Evolutionary conservation across 2,888 invertebrate species (phyloP), one percentile per base, ranked within the genome.

Genomic region (Brachyptera putata): DNA sequence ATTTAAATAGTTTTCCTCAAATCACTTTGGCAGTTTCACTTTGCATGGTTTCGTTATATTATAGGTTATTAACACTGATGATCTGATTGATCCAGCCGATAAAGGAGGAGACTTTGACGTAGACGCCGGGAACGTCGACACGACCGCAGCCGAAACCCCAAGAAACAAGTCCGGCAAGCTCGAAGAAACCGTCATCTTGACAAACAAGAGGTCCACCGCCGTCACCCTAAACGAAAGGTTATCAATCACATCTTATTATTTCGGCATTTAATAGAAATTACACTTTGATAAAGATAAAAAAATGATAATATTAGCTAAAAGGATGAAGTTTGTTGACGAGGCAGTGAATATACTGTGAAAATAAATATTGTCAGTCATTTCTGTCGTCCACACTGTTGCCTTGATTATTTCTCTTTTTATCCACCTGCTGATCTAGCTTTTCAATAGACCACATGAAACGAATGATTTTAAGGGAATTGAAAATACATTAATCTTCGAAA

Each of bases 51-150:
- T n/a, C n/a, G n/a, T n/a, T n/a, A 5, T 34, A 14, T 36, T 60
- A 64, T 41, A 64, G 41, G 77, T 93, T 93, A 77, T 95, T 95
- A 69, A 94, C 94, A 72, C 93, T 93, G 72, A 95, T 95, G 69
- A 95, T 95, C 80, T 95, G 94, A 80, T 94, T 94, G 73, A 96
- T 95, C 96, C 96, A 96, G 66, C 94, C 92, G 69, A 95, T 92
- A 77, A 95, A 96, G 43, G 93, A 86, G 2, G 95, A 93, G 9
- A 96, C 95, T 78, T 95, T 93, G 25, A 95, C 95, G 75, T 96
- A 96, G 63, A 96, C 95, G n/a, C 95, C 96, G 26, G 96, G 96
- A 58, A 94, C 95, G 75, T 94, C 91, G 63, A 86, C 82, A 43
- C 94, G 81, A n/a, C 95, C 95, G 74, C 95, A 95, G 66, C 92